These are phyloP conservation scores for Sorex fumeus DNA, from an alignment of 2,113 vertebrate genomes.

Conservation along the genomic window DNA sequence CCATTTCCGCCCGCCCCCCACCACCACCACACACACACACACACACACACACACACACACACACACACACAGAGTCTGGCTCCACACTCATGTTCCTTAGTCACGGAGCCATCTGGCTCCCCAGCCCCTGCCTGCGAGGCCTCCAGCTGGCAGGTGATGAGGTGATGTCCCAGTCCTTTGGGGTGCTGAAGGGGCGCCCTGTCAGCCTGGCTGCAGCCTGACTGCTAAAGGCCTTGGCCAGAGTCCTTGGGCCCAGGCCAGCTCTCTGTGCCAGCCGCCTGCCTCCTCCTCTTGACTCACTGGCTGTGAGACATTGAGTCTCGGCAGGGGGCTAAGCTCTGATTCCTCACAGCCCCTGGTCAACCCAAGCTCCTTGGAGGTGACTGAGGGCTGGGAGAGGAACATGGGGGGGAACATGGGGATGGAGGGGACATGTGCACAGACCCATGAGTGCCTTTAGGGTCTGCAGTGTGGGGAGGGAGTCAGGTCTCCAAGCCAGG, in stretches of 20 bases:
- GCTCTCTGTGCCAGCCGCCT: not conserved
- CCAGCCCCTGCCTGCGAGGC: not conserved
- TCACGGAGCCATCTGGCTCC: not conserved
- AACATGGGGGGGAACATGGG: too few species aligned
- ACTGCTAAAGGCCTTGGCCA: not conserved
- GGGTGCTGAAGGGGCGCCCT: not conserved
- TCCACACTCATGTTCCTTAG: not conserved
- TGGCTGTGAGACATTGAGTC: too few species aligned
- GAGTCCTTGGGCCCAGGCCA: not conserved
- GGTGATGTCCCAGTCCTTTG: not conserved
- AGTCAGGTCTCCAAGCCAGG: too few species aligned
- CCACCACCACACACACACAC: rapidly evolving
- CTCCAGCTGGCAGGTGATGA: not conserved
- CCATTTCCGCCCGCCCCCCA: too few species aligned
- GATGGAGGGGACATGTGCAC: too few species aligned
- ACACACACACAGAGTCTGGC: not conserved
- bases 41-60: too few species aligned
- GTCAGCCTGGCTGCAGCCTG: not conserved
- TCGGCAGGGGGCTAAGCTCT: not conserved
- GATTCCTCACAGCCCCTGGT: not conserved
- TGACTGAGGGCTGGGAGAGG: not conserved
- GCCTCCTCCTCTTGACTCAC: not conserved
- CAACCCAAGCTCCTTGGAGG: not conserved
- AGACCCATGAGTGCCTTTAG: too few species aligned
- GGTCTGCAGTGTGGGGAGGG: too few species aligned